Evolutionary conservation across 2,113 vertebrate genomes (phyloP).

Genomic region (Trichechus manatus): DNA sequence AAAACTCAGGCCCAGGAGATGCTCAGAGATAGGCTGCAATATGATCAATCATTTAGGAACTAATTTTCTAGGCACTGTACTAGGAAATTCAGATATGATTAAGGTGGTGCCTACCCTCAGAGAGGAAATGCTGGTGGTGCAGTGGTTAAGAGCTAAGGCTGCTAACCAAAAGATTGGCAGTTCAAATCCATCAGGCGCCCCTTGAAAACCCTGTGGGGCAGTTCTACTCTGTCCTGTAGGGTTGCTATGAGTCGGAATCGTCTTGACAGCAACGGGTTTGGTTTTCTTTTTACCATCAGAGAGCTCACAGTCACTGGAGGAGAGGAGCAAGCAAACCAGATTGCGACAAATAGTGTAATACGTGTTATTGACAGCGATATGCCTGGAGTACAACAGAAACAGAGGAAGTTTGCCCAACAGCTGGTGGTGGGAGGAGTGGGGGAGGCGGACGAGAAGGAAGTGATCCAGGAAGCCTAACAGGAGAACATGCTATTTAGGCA

Average conservation of each 20-base stretch:
- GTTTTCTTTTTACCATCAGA: neutral
- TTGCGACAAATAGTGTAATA: neutral
- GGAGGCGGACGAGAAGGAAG: neutral
- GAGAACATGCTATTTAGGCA: neutral
- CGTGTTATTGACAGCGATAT: rapidly evolving
- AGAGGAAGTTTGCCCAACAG: neutral
- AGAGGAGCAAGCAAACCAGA: neutral
- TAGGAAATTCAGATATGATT: neutral
- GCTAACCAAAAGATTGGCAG: too few relatives aligned
- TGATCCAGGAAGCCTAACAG: neutral
- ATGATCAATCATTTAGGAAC: neutral
- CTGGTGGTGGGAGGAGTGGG: neutral
- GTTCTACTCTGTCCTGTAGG: too few relatives aligned
- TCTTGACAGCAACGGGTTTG: too few relatives aligned
- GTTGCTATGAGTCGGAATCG: too few relatives aligned
- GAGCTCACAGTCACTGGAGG: neutral
- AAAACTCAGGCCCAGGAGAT: constrained; percentile 51
- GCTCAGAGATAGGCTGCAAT: neutral
- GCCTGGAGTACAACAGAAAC: rapidly evolving
- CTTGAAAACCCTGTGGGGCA: too few relatives aligned
- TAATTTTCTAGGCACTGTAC: neutral
- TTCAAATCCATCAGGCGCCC: too few relatives aligned
- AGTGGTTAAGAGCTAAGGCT: too few relatives aligned
- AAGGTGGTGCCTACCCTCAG: neutral
- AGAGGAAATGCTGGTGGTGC: neutral